Evolutionary conservation across 2,888 invertebrate genomes (phyloP), one percentile per base, ranked within the genome.

Genomic region (Zele albiditarsus): DNA sequence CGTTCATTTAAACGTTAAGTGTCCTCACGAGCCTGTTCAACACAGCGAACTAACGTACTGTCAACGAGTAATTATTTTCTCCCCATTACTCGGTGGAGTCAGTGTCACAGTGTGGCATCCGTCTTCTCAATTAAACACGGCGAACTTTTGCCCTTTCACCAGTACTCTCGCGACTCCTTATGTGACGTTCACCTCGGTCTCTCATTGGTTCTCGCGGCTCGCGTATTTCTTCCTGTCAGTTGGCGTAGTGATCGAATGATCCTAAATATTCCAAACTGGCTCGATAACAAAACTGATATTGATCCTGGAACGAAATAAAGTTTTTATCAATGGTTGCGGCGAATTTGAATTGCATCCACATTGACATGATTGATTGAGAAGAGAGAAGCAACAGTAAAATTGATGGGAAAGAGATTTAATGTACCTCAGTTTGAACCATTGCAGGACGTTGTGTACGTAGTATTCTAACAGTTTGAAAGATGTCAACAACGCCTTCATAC

Each of bases 201-300:
- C 88, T 84, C 70, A 82, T 82, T 74, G 82, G 78, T 78, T 87
- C 87, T 74, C 86, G 84, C 73, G 85, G 82, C 82, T 89, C 88
- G 79, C 88, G 88, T 73, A 83, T 82, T 80, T 89, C 88, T 86
- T 87, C 84, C 85, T 89, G 88, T 94, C 94, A 96, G 92, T 95
- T 96, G 89, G 96, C 94, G 91, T 97, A 97, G 90, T 98, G 98
- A 91, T 98, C 98, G 91, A 98, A 99, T 28, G 98, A 98, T 84
- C 98, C 97, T 89, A 99, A 93, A 91, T 99, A 99, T 90, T 99
- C 99, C 89, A 99, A 92, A 84, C 98, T 98, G 78, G 99, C 98
- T 85, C 98, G 95, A 91, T 99, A 99, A 91, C 99, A 98, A 92
- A 99, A 99, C 90, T 99, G 98, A 91, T 99, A 99, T 91, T 99